Conservation (phyloP, 92 coral and sea anemone species). For the Nematostella vectensis region DNA sequence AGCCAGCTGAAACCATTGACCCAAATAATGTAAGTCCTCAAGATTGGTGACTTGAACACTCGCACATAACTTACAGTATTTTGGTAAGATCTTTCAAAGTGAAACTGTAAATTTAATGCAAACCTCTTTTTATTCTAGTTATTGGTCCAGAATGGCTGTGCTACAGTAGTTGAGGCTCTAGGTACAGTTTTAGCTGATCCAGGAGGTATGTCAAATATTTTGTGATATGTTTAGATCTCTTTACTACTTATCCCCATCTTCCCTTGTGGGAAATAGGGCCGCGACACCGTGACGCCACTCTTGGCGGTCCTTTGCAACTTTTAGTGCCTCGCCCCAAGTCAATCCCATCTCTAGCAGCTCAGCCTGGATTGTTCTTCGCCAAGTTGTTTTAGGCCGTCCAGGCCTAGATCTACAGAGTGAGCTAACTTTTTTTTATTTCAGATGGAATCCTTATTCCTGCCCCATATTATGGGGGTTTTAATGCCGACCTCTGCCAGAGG, state of each 20-base stretch:
- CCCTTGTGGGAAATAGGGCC: too few relatives aligned
- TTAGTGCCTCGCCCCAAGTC: too few relatives aligned
- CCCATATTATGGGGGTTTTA: slow-evolving; percentile 83
- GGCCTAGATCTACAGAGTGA: too few relatives aligned
- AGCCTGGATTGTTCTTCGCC: too few relatives aligned
- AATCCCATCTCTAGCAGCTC: too few relatives aligned
- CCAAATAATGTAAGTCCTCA: slow-evolving; percentile 60
- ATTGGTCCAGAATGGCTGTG: slow-evolving; percentile 54
- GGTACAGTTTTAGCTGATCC: slow-evolving; percentile 49
- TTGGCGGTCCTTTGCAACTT: too few relatives aligned
- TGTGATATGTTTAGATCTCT: neutral
- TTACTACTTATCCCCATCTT: too few relatives aligned
- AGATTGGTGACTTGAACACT: too few relatives aligned
- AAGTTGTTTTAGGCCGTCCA: too few relatives aligned
- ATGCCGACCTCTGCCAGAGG: slow-evolving; percentile 37
- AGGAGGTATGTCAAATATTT: slow-evolving; percentile 38
- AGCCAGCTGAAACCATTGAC: slow-evolving; percentile 60
- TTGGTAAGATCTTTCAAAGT: too few relatives aligned
- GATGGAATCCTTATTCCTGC: slow-evolving; percentile 79
- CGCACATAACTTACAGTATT: too few relatives aligned
- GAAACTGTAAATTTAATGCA: neutral
- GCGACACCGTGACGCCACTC: too few relatives aligned
- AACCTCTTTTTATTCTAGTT: slow-evolving; percentile 24
- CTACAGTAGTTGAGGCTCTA: slow-evolving; percentile 46
- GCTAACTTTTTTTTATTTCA: slow-evolving; percentile 6